Conservation (phyloP, 2,888 invertebrate genomes). For the Sinopyrophorus schimmeli region DNA sequence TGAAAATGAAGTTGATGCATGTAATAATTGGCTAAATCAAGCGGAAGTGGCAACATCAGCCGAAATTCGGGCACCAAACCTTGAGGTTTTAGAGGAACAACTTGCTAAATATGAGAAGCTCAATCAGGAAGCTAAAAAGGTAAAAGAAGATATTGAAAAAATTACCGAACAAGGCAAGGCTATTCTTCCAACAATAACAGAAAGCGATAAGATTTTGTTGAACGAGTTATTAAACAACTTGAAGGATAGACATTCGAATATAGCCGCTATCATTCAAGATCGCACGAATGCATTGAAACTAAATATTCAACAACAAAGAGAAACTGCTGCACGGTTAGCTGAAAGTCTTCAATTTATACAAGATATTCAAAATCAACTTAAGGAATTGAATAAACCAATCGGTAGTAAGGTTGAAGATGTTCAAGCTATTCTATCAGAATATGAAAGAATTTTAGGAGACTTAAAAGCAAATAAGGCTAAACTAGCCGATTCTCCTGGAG, state of each 20-base stretch:
- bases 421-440: constrained; percentile 75
- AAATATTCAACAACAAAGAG: constrained; percentile 79
- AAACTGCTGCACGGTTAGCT: constrained; percentile 77
- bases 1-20: constrained; percentile 78
- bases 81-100: constrained; percentile 85
- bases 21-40: constrained; percentile 88
- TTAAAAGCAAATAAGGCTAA: constrained; percentile 78
- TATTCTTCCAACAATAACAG: constrained; percentile 77
- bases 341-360: constrained; percentile 80
- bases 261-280: constrained; percentile 75
- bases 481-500: constrained; percentile 75
- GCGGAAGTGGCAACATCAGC: constrained; percentile 84
- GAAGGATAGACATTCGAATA: constrained; percentile 76
- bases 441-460: constrained; percentile 77
- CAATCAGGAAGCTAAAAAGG: constrained; percentile 71
- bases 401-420: constrained; percentile 89
- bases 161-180: constrained; percentile 79
- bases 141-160: constrained; percentile 72
- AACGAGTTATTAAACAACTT: constrained; percentile 79
- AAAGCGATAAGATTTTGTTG: constrained; percentile 81
- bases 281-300: constrained; percentile 73
- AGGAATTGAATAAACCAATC: constrained; percentile 81
- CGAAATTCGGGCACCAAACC: constrained; percentile 77
- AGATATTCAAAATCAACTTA: constrained; percentile 80
- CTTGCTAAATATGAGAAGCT: constrained; percentile 82